Evolutionary conservation across 1,140 invertebrate genomes (phyloP), one percentile per base, ranked within the genome.

Genomic region (Rhopalosiphum padi): DNA sequence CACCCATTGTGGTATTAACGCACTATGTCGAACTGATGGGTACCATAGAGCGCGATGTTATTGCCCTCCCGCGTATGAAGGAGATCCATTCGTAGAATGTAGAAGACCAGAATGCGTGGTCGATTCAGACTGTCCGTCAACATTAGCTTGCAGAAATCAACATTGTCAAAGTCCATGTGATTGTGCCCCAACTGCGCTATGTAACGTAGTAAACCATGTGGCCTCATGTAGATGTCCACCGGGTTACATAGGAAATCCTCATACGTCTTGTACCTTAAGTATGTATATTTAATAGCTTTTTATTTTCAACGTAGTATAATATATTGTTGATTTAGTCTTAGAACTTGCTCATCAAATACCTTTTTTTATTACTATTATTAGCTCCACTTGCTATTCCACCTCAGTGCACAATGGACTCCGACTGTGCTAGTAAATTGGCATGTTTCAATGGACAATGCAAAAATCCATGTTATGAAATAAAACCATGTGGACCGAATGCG

Each of bases 401-500:
- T 94, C 95, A 98, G 95, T 99, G 98, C 95, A 96, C 96, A 94
- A 96, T 96, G 94, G 98, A 99, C 94, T 97, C 96, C 1, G 98
- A 98, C 94, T 99, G 98, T 95, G 96, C 97, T 23, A 97, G 97
- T 91, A 97, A 97, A 95, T 95, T 98, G 93, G 98, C 98, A 41
- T 99, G 98, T 95, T 97, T 98, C 94, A 96, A 96, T 94, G 97
- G 97, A 37, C 95, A 96, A 94, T 99, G 98, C 95, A 97, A 97
- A 94, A 97, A 99, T 95, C 98, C 98, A 0, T 99, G 98, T 95
- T 94, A 95, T 21, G 96, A 97, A 94, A 96, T 97, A 0, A 97
- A 97, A 94, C 98, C 98, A 0, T 99, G 98, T 95, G 98, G 97
- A 25, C 94, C 95, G 23, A 96, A 98, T 94, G 98, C 98, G 2